Percentiles rank a stretch among this genome's conserved stretches.
Evolutionary conservation across 2,113 vertebrate genomes (phyloP).

Genomic region (Saccopteryx leptura): DNA sequence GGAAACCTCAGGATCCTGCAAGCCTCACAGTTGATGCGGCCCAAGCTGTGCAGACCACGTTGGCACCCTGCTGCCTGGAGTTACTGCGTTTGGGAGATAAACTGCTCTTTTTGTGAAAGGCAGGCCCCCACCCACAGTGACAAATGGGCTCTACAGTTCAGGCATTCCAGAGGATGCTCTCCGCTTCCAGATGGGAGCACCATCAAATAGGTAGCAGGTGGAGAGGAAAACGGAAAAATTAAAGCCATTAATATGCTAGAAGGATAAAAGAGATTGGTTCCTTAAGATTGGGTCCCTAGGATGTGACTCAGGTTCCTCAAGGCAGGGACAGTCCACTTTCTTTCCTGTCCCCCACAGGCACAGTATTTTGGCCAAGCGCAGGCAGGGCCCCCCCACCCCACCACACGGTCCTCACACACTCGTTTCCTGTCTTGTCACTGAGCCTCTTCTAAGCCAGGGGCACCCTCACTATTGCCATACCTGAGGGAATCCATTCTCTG

Average conservation of each 20-base stretch:
- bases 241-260: slow-evolving; percentile 77
- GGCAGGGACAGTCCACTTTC: not conserved
- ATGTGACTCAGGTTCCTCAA: slow-evolving; percentile 8
- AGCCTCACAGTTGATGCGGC: not conserved
- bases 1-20: slow-evolving; percentile 9
- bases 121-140: slow-evolving; percentile 52
- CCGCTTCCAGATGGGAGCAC: slow-evolving; percentile 65
- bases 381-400: not conserved
- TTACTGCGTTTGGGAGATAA: slow-evolving; percentile 24
- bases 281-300: not conserved
- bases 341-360: not conserved
- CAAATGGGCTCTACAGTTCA: slow-evolving; percentile 55
- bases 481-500: not conserved
- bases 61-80: slow-evolving; percentile 57
- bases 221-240: slow-evolving; percentile 68
- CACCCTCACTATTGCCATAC: not conserved
- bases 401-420: not conserved
- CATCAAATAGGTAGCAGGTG: slow-evolving; percentile 41
- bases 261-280: slow-evolving; percentile 50
- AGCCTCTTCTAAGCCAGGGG: not conserved
- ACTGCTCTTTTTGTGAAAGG: slow-evolving; percentile 26
- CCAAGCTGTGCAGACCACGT: not conserved
- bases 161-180: slow-evolving; percentile 50
- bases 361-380: not conserved
- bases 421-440: not conserved